phyloP scores from a whole-genome alignment of 2,113 vertebrate genomes.

The Quiscalus mexicanus region DNA sequence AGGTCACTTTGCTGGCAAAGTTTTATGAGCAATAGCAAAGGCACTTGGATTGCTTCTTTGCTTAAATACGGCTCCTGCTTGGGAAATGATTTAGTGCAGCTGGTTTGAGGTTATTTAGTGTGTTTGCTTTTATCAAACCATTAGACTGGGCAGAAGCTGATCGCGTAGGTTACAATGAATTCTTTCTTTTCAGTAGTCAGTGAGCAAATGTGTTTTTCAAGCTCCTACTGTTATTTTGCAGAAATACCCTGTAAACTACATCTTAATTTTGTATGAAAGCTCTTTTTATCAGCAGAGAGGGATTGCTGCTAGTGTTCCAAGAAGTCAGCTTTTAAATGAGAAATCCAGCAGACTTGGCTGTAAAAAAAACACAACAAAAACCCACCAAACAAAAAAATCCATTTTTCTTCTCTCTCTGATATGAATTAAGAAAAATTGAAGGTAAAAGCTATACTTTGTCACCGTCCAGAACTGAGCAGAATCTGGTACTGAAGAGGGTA shows the following conservation, averaged over 20 bases:
- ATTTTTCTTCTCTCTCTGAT: not conserved
- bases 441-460: not conserved
- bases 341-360: not conserved
- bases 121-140: conserved; percentile 41
- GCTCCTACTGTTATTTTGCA: not conserved
- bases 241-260: conserved; percentile 21
- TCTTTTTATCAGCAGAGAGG: conserved; percentile 30
- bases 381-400: not conserved
- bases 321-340: conserved; percentile 22
- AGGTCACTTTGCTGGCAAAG: conserved; percentile 7
- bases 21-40: conserved; percentile 23
- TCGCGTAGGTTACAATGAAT: not conserved
- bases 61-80: conserved; percentile 17
- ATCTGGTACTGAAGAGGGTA: not conserved
- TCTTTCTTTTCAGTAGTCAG: conserved; percentile 32
- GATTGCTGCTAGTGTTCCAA: not conserved
- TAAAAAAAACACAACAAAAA: not conserved
- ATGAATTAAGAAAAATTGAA: not conserved
- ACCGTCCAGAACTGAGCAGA: not conserved
- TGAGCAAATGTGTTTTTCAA: conserved; percentile 44
- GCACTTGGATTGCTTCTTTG: not conserved
- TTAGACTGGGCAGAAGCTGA: not conserved
- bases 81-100: conserved; percentile 2
- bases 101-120: conserved; percentile 6
- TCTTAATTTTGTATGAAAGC: conserved; percentile 56